A percentile compares a stretch with the other conserved stretches of the same genome.
Conservation (phyloP, 2,113 vertebrate species). For the Ahaetulla prasina region DNA sequence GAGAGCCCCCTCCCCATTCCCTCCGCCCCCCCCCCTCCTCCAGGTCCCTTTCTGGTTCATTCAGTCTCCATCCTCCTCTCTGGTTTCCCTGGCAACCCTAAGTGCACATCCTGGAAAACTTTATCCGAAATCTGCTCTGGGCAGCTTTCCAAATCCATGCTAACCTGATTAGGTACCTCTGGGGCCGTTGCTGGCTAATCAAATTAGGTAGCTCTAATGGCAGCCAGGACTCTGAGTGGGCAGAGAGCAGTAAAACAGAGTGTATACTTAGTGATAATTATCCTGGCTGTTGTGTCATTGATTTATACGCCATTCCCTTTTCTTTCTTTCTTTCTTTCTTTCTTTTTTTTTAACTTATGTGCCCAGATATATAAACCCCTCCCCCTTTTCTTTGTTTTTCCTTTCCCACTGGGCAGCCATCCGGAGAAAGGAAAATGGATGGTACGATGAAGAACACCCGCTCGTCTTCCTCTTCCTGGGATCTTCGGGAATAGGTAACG, state of each 20-base stretch:
- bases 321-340: background rate
- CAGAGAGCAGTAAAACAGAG: slow-evolving; percentile 77
- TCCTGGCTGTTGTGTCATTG: slow-evolving; percentile 76
- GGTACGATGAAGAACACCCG: slow-evolving; percentile 97
- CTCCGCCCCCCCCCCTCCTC: background rate
- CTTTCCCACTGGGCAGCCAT: slow-evolving; percentile 73
- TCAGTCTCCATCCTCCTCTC: slow-evolving; percentile 56
- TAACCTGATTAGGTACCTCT: slow-evolving; percentile 96
- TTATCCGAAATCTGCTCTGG: slow-evolving; percentile 78
- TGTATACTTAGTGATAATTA: slow-evolving; percentile 88
- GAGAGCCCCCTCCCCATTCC: slow-evolving; percentile 9
- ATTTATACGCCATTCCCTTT: slow-evolving; percentile 75
- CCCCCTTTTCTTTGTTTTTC: slow-evolving; percentile 44
- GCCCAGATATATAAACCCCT: slow-evolving; percentile 3
- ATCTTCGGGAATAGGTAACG: slow-evolving; percentile 94
- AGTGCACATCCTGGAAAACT: slow-evolving; percentile 81
- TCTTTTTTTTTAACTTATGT: background rate
- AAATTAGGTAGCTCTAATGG: slow-evolving; percentile 96
- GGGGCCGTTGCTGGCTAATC: slow-evolving; percentile 92
- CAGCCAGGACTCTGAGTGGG: slow-evolving; percentile 81
- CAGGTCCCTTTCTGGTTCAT: slow-evolving; percentile 40
- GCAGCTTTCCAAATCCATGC: slow-evolving; percentile 92
- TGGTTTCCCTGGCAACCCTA: slow-evolving; percentile 73
- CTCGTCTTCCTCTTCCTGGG: slow-evolving; percentile 96
- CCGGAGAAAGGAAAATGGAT: slow-evolving; percentile 97